Evolutionary conservation across 2,888 invertebrate genomes (phyloP).

Genomic region (Trachelus iudaicus): DNA sequence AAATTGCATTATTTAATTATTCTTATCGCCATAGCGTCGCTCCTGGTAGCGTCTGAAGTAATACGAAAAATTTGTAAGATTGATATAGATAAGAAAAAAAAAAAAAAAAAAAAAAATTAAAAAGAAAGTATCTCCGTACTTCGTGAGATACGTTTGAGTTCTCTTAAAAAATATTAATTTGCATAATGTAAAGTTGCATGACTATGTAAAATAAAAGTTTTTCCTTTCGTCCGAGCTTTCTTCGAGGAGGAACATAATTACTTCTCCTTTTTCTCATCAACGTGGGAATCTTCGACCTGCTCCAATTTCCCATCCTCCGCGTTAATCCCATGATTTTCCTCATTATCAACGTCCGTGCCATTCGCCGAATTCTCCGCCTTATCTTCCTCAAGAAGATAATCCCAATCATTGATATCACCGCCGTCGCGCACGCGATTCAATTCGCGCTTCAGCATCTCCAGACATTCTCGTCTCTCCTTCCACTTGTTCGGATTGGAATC

Average conservation of each 20-base stretch:
- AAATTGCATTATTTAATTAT: not conserved
- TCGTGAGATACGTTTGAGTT: not conserved
- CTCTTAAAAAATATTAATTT: not conserved
- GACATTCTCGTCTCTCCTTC: slow-evolving; percentile 58
- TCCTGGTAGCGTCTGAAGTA: no score
- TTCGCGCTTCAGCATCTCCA: slow-evolving; percentile 59
- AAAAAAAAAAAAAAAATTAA: no score
- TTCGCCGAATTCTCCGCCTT: slow-evolving; percentile 17
- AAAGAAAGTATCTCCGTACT: not conserved
- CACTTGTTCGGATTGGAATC: slow-evolving; percentile 41
- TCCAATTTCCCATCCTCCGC: not conserved
- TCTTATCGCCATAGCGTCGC: not conserved
- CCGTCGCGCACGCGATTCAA: slow-evolving; percentile 53
- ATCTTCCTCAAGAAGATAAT: slow-evolving; percentile 51
- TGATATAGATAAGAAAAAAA: no score
- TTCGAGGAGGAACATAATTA: slow-evolving; percentile 15
- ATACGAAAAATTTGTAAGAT: not conserved
- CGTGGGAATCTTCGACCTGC: slow-evolving; percentile 3
- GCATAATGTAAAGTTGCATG: not conserved
- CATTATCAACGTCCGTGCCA: slow-evolving; percentile 10
- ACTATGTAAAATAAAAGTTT: not conserved
- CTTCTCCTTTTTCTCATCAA: slow-evolving; percentile 35
- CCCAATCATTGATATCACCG: slow-evolving; percentile 56
- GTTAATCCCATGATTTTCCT: slow-evolving; percentile 1
- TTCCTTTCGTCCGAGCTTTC: not conserved